Conservation (phyloP, 2,888 invertebrate genomes). For the Octonoba sinensis region DNA sequence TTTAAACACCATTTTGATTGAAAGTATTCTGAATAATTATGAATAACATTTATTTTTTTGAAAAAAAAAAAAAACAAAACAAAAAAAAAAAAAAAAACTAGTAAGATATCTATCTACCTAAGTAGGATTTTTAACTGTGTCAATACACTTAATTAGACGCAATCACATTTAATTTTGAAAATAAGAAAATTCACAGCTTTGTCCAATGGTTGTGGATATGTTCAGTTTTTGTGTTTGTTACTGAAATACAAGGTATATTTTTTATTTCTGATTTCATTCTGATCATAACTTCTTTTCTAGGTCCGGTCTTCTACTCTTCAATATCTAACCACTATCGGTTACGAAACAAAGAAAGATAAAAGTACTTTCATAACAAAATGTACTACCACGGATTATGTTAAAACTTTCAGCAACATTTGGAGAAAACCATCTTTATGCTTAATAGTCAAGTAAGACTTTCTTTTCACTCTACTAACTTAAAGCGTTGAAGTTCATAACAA, state of each 20-base stretch:
- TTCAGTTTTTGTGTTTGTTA: neutral
- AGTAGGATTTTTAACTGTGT: too few species aligned
- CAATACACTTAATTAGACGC: neutral
- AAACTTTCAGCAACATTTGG: slow-evolving; percentile 46
- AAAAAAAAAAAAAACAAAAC: too few species aligned
- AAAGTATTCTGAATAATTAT: too few species aligned
- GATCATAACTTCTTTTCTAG: neutral
- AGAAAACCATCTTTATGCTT: slow-evolving; percentile 33
- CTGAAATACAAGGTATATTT: neutral
- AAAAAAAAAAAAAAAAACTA: too few species aligned
- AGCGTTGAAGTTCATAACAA: too few species aligned
- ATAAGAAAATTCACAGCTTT: too few species aligned
- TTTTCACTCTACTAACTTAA: neutral
- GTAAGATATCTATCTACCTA: too few species aligned
- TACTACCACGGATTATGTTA: slow-evolving; percentile 18
- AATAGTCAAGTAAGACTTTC: slow-evolving; percentile 17
- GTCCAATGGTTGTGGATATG: too few species aligned
- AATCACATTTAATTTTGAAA: neutral
- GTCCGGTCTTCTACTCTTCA: slow-evolving; percentile 28
- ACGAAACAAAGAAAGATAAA: slow-evolving; percentile 16
- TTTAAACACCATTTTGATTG: too few species aligned
- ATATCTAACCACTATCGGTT: slow-evolving; percentile 14
- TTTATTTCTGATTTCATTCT: too few species aligned
- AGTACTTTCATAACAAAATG: slow-evolving; percentile 17
- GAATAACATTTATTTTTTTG: too few species aligned